Conservation (phyloP, 2,888 invertebrate species). For the Lapara coniferarum region DNA sequence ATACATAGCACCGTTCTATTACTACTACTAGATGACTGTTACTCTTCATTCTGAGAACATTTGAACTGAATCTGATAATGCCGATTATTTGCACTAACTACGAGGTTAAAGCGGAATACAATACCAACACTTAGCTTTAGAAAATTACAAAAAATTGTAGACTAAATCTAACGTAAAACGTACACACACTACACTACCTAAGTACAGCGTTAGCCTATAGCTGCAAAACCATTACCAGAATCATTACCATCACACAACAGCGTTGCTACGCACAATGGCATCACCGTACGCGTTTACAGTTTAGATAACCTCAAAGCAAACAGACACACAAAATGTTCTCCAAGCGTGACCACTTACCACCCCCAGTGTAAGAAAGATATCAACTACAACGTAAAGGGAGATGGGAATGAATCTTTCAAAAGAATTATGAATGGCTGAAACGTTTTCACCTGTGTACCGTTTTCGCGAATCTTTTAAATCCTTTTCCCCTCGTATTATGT, state of each 20-base stretch:
- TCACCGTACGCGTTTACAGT: neutral
- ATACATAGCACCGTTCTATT: no score
- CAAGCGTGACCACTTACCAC: slow-evolving; percentile 4
- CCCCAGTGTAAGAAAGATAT: neutral
- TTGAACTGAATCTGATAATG: no score
- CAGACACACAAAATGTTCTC: slow-evolving; percentile 32
- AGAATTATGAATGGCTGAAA: slow-evolving; percentile 37
- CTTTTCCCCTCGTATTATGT: neutral
- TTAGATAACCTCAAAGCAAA: slow-evolving; percentile 34
- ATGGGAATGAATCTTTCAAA: slow-evolving; percentile 38
- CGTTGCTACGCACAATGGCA: neutral
- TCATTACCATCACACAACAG: slow-evolving; percentile 2
- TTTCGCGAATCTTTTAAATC: slow-evolving; percentile 4
- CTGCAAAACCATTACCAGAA: neutral
- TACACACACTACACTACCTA: no score
- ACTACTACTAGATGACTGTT: no score
- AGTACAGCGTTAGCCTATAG: no score
- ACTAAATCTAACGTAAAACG: no score
- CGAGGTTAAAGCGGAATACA: no score
- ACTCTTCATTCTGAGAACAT: no score
- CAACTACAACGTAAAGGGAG: neutral
- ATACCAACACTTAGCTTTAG: no score
- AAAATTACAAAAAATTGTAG: no score
- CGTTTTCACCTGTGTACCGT: slow-evolving; percentile 20
- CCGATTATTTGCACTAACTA: no score